A percentile compares a stretch with the other conserved stretches of the same genome.
Evolutionary conservation across 2,113 vertebrate species (phyloP).

Genomic region (Barbus barbus): DNA sequence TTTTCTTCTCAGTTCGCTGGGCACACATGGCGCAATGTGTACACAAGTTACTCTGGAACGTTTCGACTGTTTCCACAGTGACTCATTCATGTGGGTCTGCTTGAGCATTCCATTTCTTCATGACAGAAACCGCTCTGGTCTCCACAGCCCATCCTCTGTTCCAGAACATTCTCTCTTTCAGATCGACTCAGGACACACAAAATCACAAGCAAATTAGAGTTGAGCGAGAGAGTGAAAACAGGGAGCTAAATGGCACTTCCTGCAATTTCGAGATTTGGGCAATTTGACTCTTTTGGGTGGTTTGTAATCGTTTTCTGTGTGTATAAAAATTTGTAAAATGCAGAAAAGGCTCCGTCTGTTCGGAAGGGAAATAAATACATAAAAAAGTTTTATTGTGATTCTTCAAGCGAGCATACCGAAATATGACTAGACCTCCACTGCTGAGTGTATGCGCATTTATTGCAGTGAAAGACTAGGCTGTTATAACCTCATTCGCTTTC

Average conservation of each 20-base stretch:
- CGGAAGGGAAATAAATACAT: conserved; percentile 2
- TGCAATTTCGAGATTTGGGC: conserved; percentile 37
- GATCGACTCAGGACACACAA: conserved; percentile 35
- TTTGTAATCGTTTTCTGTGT: conserved; percentile 26
- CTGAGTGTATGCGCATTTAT: conserved; percentile 22
- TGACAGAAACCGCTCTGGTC: conserved; percentile 57
- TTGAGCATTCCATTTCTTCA: conserved; percentile 54
- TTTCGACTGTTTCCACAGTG: conserved; percentile 53
- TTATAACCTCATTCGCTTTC: conserved; percentile 46
- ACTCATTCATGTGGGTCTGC: conserved; percentile 48
- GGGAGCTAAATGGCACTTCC: conserved; percentile 34
- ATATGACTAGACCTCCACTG: conserved; percentile 17
- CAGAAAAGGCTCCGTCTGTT: conserved; percentile 21
- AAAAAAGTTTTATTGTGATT: conserved; percentile 36
- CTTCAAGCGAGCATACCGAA: conserved; percentile 20
- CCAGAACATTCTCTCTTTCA: conserved; percentile 50
- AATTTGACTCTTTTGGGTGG: conserved; percentile 19
- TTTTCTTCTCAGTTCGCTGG: conserved; percentile 40
- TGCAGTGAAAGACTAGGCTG: conserved; percentile 37
- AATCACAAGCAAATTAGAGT: conserved; percentile 46
- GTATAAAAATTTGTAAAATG: conserved; percentile 17
- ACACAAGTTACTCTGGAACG: conserved; percentile 45
- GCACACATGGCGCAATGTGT: conserved; percentile 48
- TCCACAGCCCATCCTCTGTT: conserved; percentile 52
- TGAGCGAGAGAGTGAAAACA: conserved; percentile 14